Conservation (phyloP, 2,797 vertebrate species). For the Triplophysa bombifrons region DNA sequence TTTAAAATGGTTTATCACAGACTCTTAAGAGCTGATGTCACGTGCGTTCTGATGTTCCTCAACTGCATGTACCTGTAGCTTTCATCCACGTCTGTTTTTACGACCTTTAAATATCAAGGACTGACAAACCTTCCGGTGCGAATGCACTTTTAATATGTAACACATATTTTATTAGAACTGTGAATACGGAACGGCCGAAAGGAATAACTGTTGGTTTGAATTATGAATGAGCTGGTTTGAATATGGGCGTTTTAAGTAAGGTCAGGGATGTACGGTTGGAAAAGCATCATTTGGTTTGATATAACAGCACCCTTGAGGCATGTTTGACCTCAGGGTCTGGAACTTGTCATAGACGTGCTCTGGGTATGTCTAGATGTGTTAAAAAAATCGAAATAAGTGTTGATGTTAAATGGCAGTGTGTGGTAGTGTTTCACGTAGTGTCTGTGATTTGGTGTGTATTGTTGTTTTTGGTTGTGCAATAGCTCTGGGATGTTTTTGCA, state of each 20-base stretch:
- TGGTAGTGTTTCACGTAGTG: too few species aligned
- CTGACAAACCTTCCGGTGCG: conserved; percentile 24
- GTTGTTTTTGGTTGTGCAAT: not conserved
- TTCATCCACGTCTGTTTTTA: conserved; percentile 26
- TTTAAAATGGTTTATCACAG: conserved; percentile 34
- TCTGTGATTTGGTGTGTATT: not conserved
- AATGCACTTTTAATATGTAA: conserved; percentile 42
- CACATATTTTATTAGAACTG: conserved; percentile 42
- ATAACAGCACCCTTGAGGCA: conserved; percentile 14
- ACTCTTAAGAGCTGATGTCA: conserved; percentile 7
- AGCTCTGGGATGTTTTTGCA: not conserved
- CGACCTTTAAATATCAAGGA: conserved; percentile 48
- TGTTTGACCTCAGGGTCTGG: conserved; percentile 4
- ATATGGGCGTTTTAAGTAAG: conserved; percentile 31
- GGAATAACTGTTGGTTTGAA: conserved; percentile 43
- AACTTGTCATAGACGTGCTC: not conserved
- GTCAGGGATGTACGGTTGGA: conserved; percentile 37
- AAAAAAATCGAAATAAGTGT: not conserved
- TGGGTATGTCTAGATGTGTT: not conserved
- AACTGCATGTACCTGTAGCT: not conserved
- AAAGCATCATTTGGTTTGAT: conserved; percentile 20
- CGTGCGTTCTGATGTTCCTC: not conserved
- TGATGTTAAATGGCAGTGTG: not conserved
- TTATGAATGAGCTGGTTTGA: conserved; percentile 40
- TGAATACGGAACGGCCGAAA: conserved; percentile 40